Evolutionary conservation across 2,113 vertebrate genomes (phyloP), one percentile per base, ranked within the genome.

Genomic region (Colaptes auratus): DNA sequence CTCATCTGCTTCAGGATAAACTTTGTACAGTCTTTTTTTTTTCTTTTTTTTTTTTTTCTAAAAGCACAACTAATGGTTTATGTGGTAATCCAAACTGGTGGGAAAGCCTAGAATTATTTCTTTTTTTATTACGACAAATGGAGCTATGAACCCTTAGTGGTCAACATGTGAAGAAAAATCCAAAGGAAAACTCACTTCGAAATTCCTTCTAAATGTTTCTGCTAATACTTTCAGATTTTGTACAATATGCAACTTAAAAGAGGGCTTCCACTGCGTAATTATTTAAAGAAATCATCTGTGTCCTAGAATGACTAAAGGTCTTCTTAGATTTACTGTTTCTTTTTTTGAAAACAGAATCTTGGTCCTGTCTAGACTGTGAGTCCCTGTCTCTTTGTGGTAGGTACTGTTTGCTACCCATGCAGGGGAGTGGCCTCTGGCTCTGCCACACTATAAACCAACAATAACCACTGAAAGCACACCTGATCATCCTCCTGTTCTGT

Each of bases 81-180:
- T 91, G 80, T 90, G 50, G 77, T 55, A 95, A 90, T 93, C 73
- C 50, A 89, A 88, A 93, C 1, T 88, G 77, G 82, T 58, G 81
- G 71, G 52, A 77, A 92, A 84, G 78, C 23, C 61, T 73, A 84
- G 30, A 92, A 75, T 73, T 52, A 79, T 91, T 93, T 86, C 5
- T 53, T 52, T 24, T 86, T 89, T 91, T 87, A 70, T 96, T 78
- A 88, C 63, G 64, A 88, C 66, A 93, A 95, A 94, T 78, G 55
- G 27, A 87, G 33, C 58, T 81, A 82, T 5, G 10, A 95, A 92
- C 18, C 17, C 31, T 81, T 70, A 42, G 64, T 89, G 80, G 69
- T 82, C 77, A 95, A 89, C 35, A 79, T 13, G 21, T 93, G 59
- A 71, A 61, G 59, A 90, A 93, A 96, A 81, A 89, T 46, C 55